Evolutionary conservation across 2,888 invertebrate genomes (phyloP).

Genomic region (Drosophila niveifrons): DNA sequence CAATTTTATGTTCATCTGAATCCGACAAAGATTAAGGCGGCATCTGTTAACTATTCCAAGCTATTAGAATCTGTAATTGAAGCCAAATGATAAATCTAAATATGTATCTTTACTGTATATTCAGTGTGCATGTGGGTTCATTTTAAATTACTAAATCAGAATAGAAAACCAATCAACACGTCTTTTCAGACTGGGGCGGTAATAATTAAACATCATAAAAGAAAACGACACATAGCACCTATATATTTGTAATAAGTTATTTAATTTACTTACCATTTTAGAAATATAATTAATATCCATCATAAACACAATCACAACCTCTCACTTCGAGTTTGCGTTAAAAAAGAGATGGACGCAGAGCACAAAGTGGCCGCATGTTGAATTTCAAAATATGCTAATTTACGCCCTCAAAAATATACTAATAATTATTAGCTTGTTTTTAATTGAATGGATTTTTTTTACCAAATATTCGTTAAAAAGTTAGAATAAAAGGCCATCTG

Average conservation of each 20-base stretch:
- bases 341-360: slow-evolving; percentile 26
- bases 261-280: slow-evolving; percentile 8
- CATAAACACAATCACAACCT: neutral
- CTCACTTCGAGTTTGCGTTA: neutral
- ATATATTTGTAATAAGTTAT: slow-evolving; percentile 8
- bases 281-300: neutral
- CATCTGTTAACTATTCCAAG: neutral
- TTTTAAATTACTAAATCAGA: slow-evolving; percentile 30
- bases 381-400: neutral
- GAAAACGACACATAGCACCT: neutral
- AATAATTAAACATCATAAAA: slow-evolving; percentile 49
- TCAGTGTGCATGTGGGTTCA: slow-evolving; percentile 5
- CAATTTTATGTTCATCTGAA: slow-evolving; percentile 8
- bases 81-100: neutral
- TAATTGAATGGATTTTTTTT: too few species aligned
- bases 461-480: too few species aligned
- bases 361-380: neutral
- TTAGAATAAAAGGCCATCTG: neutral
- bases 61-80: slow-evolving; percentile 24
- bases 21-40: neutral
- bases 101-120: neutral
- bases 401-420: neutral
- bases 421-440: neutral
- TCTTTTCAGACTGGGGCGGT: slow-evolving; percentile 67
- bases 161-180: slow-evolving; percentile 59